Percentiles rank a stretch among this genome's conserved stretches.
Conservation (phyloP, 2,113 vertebrate genomes). For the Tringa solitaria region DNA sequence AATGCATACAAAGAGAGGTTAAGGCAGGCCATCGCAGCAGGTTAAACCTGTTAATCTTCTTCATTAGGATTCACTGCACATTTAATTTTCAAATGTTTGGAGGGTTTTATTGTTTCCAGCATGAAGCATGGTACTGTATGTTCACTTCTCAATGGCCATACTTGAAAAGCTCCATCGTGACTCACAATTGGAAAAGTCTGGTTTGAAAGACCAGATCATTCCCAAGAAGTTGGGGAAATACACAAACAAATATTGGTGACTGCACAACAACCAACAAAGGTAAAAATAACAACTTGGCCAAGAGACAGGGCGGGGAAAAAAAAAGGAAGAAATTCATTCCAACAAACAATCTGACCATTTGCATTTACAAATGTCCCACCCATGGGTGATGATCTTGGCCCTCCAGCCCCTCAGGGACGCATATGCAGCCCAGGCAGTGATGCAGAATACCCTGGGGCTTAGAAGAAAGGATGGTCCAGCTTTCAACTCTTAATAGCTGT, state of each 20-base stretch:
- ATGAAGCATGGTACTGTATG: neutral
- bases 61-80: conserved; percentile 14
- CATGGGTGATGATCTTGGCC: neutral
- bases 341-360: neutral
- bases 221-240: neutral
- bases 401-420: neutral
- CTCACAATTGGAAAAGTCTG: neutral
- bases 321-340: neutral
- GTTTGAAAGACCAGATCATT: neutral
- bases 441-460: neutral
- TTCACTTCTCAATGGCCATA: neutral
- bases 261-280: neutral
- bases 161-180: neutral
- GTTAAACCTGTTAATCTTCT: conserved; percentile 49
- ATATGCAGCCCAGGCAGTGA: neutral
- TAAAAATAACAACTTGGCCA: neutral
- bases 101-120: neutral
- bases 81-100: conserved; percentile 31
- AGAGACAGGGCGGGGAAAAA: neutral
- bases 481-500: neutral
- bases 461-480: neutral
- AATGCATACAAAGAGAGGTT: neutral
- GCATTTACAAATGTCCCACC: neutral
- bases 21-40: conserved; percentile 11
- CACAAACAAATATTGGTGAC: neutral